Base-by-base conservation (phyloP, 92 coral and sea anemone genomes). In the Phenganax stokvisi region DNA sequence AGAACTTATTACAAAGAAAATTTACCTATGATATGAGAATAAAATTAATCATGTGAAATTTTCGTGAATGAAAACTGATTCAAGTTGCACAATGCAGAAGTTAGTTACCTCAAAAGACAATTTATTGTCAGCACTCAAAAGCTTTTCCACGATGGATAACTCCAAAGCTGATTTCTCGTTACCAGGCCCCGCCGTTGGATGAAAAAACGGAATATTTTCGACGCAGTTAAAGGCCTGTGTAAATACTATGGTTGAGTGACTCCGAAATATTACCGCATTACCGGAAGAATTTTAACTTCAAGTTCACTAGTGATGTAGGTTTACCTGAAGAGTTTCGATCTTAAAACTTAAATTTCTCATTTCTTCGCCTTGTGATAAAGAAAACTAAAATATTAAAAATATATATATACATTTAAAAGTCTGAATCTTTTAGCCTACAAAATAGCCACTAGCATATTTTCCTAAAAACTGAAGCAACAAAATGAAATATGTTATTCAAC, bases 131-230 rank as follows among this genome's bases (percentile, higher is more conserved):
- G 63, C 74, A 51, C 54, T 65, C 51, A 73, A 16, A 9, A 63
- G 61, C 52, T 79, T 69, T 51, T 79, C 83, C 16, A 63, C 31
- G 60, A 79, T 56, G 31, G 60, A 73, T 6, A 73, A 73, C 56
- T 56, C 58, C 37, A 53, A 54, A 8, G 62, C 37, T 25, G 62
- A 6, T 52, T 52, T 52, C 31, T 51, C 83, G 25, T 51, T 29
- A 8, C 54, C 81, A 29, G 47, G n/a, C 3, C 65, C 83, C 11
- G 63, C 74, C 53, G 83, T 79, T 0, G 83, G 83, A 64, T 79
- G 74, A 57, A 79, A 79, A 79, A 79, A 79, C 30, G 83, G 83
- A 11, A 61, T 79, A 25, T 79, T 79, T 25, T 65, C 62, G 11
- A 79, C 61, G 30, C 83, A 79, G 44, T 79, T 79, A 51, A 79